A percentile compares a stretch with the other conserved stretches of the same genome.
Conservation (phyloP, 30 jellyfish, hydroid and myxozoan genomes). For the Aurelia coerulea region DNA sequence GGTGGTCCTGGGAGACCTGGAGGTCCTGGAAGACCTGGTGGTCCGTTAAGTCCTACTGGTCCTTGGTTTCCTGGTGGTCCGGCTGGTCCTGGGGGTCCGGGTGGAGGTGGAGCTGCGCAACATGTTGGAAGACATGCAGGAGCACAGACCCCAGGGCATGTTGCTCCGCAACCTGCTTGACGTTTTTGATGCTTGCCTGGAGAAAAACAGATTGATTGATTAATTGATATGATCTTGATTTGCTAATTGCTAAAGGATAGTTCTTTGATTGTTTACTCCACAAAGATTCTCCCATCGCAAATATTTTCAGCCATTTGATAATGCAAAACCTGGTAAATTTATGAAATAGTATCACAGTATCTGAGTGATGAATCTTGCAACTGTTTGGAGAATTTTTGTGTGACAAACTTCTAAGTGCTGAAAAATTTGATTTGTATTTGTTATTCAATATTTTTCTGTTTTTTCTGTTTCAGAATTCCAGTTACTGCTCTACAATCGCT, state of each 20-base stretch:
- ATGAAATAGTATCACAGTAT: too few species aligned
- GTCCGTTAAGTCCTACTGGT: constrained; percentile 92
- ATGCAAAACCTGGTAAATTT: too few species aligned
- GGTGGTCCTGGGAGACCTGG: constrained; percentile 99
- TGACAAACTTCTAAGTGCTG: too few species aligned
- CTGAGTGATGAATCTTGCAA: too few species aligned
- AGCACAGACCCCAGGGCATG: constrained; percentile 86
- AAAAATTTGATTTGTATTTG: too few species aligned
- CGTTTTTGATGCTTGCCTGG: constrained; percentile 74
- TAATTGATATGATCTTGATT: background rate
- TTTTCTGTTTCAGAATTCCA: too few species aligned
- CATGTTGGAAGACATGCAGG: constrained; percentile 94
- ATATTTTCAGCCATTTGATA: too few species aligned
- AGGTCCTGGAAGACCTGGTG: constrained; percentile 89
- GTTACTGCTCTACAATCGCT: too few species aligned
- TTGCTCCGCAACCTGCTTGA: constrained; percentile 77
- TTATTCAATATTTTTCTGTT: too few species aligned
- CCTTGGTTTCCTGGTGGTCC: constrained; percentile 99
- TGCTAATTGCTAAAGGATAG: background rate
- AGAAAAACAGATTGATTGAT: background rate
- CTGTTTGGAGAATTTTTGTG: too few species aligned
- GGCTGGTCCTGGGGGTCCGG: constrained; percentile 98
- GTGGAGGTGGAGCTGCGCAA: constrained; percentile 88
- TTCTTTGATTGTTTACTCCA: background rate
- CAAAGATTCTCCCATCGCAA: too few species aligned